Evolutionary conservation across 2,888 invertebrate species (phyloP).

Genomic region (Ochlodes sylvanus): DNA sequence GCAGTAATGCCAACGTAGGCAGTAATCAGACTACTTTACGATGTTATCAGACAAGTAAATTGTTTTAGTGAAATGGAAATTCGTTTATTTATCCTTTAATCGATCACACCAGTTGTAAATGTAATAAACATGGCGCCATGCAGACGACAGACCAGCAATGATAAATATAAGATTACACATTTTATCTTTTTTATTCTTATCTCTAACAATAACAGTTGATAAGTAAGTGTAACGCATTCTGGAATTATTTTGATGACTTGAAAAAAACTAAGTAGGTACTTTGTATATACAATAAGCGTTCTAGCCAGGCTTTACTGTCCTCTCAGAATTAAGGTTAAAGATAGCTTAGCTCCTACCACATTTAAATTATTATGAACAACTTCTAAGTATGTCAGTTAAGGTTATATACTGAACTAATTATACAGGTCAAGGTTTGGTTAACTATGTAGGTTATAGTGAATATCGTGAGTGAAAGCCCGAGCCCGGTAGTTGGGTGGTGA

Average conservation of each 20-base stretch:
- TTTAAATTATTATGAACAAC: too few species aligned
- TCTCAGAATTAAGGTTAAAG: too few species aligned
- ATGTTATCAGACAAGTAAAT: conserved; percentile 34
- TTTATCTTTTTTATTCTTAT: conserved; percentile 46
- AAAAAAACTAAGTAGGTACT: not conserved
- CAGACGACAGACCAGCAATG: conserved; percentile 57
- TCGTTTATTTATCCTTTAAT: conserved; percentile 32
- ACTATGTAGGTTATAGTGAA: too few species aligned
- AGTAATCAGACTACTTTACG: conserved; percentile 32
- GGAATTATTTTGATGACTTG: conserved; percentile 19
- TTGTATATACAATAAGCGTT: not conserved
- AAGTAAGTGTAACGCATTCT: conserved; percentile 22
- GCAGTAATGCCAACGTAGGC: conserved; percentile 16
- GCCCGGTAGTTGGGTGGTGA: too few species aligned
- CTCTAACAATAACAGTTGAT: conserved; percentile 46
- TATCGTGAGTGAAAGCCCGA: too few species aligned
- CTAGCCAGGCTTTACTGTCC: too few species aligned
- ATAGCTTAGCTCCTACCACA: too few species aligned
- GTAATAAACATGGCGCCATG: conserved; percentile 62
- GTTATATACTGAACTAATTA: too few species aligned
- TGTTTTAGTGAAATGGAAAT: conserved; percentile 33
- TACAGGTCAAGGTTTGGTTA: too few species aligned
- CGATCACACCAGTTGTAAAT: conserved; percentile 35
- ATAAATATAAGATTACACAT: conserved; percentile 51
- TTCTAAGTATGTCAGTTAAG: too few species aligned